Evolutionary conservation across 1,140 invertebrate genomes (phyloP).

Genomic region (Apis florea): DNA sequence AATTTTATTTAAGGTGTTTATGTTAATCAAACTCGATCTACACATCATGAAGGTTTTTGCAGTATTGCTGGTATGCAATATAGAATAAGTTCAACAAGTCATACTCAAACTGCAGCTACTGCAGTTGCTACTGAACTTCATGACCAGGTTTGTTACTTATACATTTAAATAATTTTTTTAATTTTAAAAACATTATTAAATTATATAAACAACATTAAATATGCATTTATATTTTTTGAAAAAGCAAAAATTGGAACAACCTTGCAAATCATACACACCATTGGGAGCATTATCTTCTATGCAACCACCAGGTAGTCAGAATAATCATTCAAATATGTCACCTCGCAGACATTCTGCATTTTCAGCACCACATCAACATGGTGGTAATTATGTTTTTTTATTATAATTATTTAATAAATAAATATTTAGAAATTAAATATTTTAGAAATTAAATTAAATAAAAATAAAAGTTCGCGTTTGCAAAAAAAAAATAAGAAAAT

Average conservation of each 20-base stretch:
- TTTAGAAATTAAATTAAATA: background rate
- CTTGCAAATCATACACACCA: slow-evolving; percentile 87
- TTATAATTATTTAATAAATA: background rate
- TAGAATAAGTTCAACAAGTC: slow-evolving; percentile 87
- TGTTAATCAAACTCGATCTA: slow-evolving; percentile 87
- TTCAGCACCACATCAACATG: slow-evolving; percentile 79
- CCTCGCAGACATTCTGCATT: slow-evolving; percentile 79
- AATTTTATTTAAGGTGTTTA: slow-evolving; percentile 82
- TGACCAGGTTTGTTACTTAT: slow-evolving; percentile 77
- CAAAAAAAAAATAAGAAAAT: background rate
- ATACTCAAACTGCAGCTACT: slow-evolving; percentile 89
- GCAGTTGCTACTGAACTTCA: slow-evolving; percentile 85
- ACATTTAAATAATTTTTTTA: slow-evolving; percentile 7
- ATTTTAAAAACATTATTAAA: slow-evolving; percentile 3
- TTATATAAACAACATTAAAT: background rate
- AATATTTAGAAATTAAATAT: background rate
- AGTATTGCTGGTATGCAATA: slow-evolving; percentile 92
- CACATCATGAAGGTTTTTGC: slow-evolving; percentile 90
- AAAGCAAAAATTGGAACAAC: slow-evolving; percentile 76
- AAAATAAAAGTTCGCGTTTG: background rate
- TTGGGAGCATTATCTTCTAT: slow-evolving; percentile 92
- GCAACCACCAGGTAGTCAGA: slow-evolving; percentile 86
- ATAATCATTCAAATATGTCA: slow-evolving; percentile 80
- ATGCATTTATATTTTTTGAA: slow-evolving; percentile 9
- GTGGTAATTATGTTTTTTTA: slow-evolving; percentile 63